Evolutionary conservation across 2,113 vertebrate genomes (phyloP).

Genomic region (Limanda limanda): DNA sequence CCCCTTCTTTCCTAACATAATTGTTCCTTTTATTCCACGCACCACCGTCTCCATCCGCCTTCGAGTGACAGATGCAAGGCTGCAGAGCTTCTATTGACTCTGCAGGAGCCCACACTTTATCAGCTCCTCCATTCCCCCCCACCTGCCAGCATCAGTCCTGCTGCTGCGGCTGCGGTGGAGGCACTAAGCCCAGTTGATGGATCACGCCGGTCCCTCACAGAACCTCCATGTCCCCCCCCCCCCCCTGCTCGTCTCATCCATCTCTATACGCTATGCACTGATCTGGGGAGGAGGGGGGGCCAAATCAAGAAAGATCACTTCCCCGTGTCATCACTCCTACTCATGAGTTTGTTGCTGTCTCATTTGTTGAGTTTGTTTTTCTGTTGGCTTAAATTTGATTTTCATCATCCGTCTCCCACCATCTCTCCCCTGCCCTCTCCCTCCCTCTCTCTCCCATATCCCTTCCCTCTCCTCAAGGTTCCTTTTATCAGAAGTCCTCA

Average conservation of each 20-base stretch:
- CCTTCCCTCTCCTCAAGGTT: conserved; percentile 89
- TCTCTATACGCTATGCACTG: conserved; percentile 68
- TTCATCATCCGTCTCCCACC: conserved; percentile 82
- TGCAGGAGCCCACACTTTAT: conserved; percentile 88
- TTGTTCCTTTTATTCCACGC: conserved; percentile 36
- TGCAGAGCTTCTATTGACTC: conserved; percentile 90
- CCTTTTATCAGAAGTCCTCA: conserved; percentile 97
- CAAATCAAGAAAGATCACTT: conserved; percentile 78
- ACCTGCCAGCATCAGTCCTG: conserved; percentile 85
- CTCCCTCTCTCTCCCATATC: conserved; percentile 70
- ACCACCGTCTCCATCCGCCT: conserved; percentile 83
- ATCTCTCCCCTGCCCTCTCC: conserved; percentile 74
- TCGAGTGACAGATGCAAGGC: conserved; percentile 87
- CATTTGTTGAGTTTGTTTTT: conserved; percentile 84
- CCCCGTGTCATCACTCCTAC: conserved; percentile 77
- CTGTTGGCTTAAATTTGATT: conserved; percentile 83
- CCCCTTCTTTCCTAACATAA: conserved; percentile 38
- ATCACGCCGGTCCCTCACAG: conserved; percentile 73
- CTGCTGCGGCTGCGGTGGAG: conserved; percentile 88
- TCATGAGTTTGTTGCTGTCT: conserved; percentile 84
- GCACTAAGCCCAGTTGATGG: conserved; percentile 85
- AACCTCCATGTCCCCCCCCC: conserved; percentile 46
- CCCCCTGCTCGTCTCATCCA: conserved; percentile 60
- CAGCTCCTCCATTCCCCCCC: conserved; percentile 86
- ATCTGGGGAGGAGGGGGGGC: conserved; percentile 61